These are phyloP conservation scores for Pedetes capensis DNA, from an alignment of 2,113 vertebrate species.

Conservation along the genomic window DNA sequence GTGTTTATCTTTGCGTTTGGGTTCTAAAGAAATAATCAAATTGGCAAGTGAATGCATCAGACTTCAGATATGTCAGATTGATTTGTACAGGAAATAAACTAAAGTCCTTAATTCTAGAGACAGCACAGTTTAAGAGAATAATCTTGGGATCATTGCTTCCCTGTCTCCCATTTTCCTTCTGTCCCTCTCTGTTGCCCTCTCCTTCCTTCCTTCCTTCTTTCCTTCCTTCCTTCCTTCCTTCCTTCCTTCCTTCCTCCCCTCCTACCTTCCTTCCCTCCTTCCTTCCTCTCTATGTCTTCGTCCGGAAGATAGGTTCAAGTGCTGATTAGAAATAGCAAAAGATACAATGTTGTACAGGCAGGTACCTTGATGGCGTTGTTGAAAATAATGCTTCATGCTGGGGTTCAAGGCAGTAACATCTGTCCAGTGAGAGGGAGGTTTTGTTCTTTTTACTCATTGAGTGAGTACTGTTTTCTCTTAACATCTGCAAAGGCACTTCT, in stretches of 20 bases:
- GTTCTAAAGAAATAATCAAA: slow-evolving; percentile 55
- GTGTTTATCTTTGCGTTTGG: slow-evolving; percentile 42
- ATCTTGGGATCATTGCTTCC: not conserved
- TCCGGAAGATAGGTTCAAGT: not conserved
- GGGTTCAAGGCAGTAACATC: slow-evolving; percentile 18
- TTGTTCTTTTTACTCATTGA: slow-evolving; percentile 3
- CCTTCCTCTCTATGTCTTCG: not conserved
- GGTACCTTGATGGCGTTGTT: slow-evolving; percentile 7
- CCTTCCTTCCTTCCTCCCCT: not conserved
- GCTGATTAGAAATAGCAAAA: slow-evolving; percentile 11
- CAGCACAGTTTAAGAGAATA: not conserved
- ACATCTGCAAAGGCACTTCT: not conserved
- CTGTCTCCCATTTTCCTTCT: not conserved
- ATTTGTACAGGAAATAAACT: slow-evolving; percentile 36
- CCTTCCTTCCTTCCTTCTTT: not conserved
- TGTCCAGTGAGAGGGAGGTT: not conserved
- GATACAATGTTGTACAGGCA: not conserved
- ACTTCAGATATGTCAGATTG: not conserved
- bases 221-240: not conserved
- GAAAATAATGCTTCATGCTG: not conserved
- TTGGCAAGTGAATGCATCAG: slow-evolving; percentile 30
- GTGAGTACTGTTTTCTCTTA: not conserved
- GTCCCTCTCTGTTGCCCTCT: not conserved
- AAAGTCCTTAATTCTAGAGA: not conserved
- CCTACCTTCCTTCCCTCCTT: not conserved